These are phyloP conservation scores for Nematostella vectensis DNA, from an alignment of 92 coral and sea anemone species.

Conservation along the genomic window DNA sequence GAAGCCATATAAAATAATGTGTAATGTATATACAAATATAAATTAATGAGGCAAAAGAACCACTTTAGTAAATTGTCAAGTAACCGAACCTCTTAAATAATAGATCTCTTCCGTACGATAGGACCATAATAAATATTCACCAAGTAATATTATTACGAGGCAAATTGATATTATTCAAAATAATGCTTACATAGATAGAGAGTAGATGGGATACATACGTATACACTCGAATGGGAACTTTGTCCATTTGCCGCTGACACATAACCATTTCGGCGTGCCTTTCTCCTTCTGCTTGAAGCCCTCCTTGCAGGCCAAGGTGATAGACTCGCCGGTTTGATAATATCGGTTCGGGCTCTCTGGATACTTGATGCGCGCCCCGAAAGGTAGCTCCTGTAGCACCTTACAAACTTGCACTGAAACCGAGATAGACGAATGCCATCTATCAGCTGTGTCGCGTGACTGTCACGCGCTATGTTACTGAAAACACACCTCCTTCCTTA, in stretches of 20 bases:
- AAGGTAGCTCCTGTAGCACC: slow-evolving; percentile 22
- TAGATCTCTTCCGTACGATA: too few relatives aligned
- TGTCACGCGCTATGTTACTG: too few relatives aligned
- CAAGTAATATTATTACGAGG: too few relatives aligned
- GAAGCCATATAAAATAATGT: too few relatives aligned
- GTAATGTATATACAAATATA: too few relatives aligned
- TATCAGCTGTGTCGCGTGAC: neutral
- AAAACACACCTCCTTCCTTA: too few relatives aligned
- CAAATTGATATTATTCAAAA: too few relatives aligned
- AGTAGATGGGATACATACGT: slow-evolving; percentile 23
- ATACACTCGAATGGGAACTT: slow-evolving; percentile 61
- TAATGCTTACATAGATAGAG: too few relatives aligned
- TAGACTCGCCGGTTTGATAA: slow-evolving; percentile 43
- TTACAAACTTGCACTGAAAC: slow-evolving; percentile 24
- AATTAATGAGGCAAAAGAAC: too few relatives aligned
- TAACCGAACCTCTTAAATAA: too few relatives aligned
- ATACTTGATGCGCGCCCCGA: slow-evolving; percentile 39
- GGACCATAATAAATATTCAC: too few relatives aligned
- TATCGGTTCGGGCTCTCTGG: slow-evolving; percentile 16
- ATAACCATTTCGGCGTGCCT: slow-evolving; percentile 38
- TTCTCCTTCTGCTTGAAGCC: slow-evolving; percentile 26
- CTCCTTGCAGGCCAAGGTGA: slow-evolving; percentile 41
- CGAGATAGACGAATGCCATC: neutral
- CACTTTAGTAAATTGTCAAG: too few relatives aligned
- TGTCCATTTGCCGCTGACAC: slow-evolving; percentile 73